Base-by-base conservation (phyloP, 2,888 invertebrate species). In the Heliconius aoede region DNA sequence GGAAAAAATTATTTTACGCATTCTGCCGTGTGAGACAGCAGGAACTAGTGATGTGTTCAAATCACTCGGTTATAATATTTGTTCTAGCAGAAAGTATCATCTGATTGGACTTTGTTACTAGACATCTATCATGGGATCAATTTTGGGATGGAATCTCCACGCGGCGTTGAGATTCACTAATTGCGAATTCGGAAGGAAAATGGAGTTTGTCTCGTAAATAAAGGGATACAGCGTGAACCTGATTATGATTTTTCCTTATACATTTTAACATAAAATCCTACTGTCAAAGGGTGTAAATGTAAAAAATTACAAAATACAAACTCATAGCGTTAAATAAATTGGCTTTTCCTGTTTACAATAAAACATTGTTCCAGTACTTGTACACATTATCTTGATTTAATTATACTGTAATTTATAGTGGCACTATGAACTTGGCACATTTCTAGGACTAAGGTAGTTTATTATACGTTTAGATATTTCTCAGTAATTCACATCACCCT, bases 261-360 rank as follows among this genome's bases (percentile, higher is more conserved):
- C 36, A 36, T 32, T 32, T 32, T 32, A 32, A 15, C 15, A 15
- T 15, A 2, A 46, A 46, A 55, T 55, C n/a, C 8, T 55, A 11
- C 55, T 9, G 3, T n/a, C n/a, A n/a, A 55, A 46, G 21, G 21
- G 18, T 46, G 9, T 1, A 55, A 7, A 55, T 55, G 55, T 9
- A 55, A 55, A 55, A n/a, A 55, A n/a, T 0, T n/a, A 9, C 3
- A n/a, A 55, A 55, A 55, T n/a, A 8, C 55, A 2, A 18, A 46
- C 7, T 21, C 7, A 7, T 7, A 46, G 18, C n/a, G 18, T 55
- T 4, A 0, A 60, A 60, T 60, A n/a, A 26, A 60, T 24, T 4
- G 9, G 24, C 36, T 65, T 65, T 65, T 65, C 65, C 36, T 65
- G 65, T 65, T 65, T 36, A 65, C 64, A 65, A 36, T 36, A 65